A percentile compares a stretch with the other conserved stretches of the same genome.
phyloP scores from a whole-genome alignment of 2,113 vertebrate genomes.

The Heloderma charlesbogerti region DNA sequence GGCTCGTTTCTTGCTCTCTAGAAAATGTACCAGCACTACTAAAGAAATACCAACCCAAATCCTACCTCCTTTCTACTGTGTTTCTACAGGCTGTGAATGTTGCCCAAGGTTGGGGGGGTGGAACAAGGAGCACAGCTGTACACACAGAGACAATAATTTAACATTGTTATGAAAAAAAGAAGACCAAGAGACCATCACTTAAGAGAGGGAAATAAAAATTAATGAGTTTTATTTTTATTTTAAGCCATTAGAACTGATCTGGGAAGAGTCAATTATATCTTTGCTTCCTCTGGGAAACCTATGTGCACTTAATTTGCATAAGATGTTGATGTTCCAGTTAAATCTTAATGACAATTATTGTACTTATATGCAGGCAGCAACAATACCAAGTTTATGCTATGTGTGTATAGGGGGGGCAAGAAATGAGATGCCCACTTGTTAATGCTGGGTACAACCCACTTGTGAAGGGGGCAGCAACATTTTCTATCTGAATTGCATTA shows the following conservation, averaged over 20 bases:
- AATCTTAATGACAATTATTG: slow-evolving; percentile 45
- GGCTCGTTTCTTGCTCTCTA: background rate
- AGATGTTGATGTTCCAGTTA: slow-evolving; percentile 50
- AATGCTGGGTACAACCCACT: background rate
- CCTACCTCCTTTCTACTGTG: background rate
- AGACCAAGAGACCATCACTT: background rate
- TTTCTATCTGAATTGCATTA: background rate
- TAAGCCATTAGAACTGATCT: slow-evolving; percentile 41
- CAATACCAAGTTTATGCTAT: slow-evolving; percentile 10
- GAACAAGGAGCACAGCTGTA: background rate
- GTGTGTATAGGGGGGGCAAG: background rate
- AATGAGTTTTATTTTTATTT: slow-evolving; percentile 43
- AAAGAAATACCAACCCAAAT: background rate
- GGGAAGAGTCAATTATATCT: slow-evolving; percentile 40
- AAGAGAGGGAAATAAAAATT: slow-evolving; percentile 33
- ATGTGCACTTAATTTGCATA: slow-evolving; percentile 47
- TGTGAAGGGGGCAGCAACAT: background rate
- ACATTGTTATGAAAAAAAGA: background rate
- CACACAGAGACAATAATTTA: slow-evolving; percentile 9
- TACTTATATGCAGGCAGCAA: slow-evolving; percentile 19
- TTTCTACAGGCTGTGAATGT: background rate
- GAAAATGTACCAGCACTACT: background rate
- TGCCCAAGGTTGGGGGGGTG: background rate
- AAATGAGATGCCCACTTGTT: slow-evolving; percentile 9
- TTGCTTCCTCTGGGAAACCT: slow-evolving; percentile 53